Evolutionary conservation across 1,140 invertebrate genomes (phyloP), one percentile per base, ranked within the genome.

Genomic region (Nebria ingens): DNA sequence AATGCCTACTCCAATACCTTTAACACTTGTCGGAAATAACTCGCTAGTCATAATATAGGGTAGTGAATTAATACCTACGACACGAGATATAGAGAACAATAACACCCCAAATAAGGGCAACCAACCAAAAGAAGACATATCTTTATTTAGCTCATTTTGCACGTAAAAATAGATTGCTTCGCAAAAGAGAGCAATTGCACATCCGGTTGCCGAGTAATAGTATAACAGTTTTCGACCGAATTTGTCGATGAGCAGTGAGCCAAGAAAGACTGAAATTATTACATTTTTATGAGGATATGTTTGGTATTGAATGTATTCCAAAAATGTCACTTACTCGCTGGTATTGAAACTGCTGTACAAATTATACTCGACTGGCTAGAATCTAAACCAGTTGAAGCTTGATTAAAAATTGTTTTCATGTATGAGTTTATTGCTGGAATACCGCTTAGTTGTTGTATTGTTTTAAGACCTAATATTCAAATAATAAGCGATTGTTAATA

Each of bases 21-120:
- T 62, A 13, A 68, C 56, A 22, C 60, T 61, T 11, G 56, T 56
- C 3, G 68, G 62, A 52, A 65, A 68, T 53, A 70, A 58, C 58
- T 70, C 68, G 9, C 63, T 60, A n/a, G 65, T 52, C 51, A 68
- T 65, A 19, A 64, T 60, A 66, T 65, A 67, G 2, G 59, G 59
- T 23, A 65, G 57, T 38, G 55, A 56, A 4, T 62, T 59, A 2
- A 67, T 51, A 1, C 58, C 60, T 17, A 55, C 19, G 21, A 59
- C 61, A 17, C 57, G 58, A 11, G 63, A 59, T 17, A 19, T 22
- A n/a, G 59, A 59, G 56, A 65, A 70, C 13, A 61, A 13, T 25
- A 68, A 53, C 13, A 65, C 58, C 2, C 60, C 58, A 2, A 55
- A 52, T 15, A 68, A 34, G 21, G 62, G 61, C 6, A 68, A 6